A percentile compares a stretch with the other conserved stretches of the same genome.
Conservation (phyloP, 2,797 vertebrate genomes). For the Mormyrops attenuatus region DNA sequence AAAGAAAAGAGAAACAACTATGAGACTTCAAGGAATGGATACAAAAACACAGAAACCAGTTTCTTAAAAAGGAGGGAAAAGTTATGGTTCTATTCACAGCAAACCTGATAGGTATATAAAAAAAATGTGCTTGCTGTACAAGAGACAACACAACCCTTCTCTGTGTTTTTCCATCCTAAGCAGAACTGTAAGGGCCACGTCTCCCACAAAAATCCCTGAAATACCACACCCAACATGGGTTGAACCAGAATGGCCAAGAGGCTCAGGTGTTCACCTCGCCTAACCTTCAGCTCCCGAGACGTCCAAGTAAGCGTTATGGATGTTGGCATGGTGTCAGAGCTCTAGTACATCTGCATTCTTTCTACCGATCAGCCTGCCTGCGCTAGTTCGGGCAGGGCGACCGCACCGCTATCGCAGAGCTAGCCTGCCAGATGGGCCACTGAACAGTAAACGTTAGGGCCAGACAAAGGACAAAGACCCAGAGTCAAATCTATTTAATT, state of each 20-base stretch:
- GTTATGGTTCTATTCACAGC: not conserved
- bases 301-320: not conserved
- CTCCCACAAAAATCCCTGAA: not conserved
- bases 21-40: not conserved
- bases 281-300: not conserved
- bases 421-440: not conserved
- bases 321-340: not conserved
- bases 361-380: not conserved
- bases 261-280: not conserved
- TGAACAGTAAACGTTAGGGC: not conserved
- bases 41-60: not conserved
- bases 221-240: not conserved
- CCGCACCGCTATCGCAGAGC: not conserved
- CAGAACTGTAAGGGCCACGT: not conserved
- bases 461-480: not conserved
- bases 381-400: not conserved
- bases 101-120: not conserved
- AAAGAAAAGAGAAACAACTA: not conserved
- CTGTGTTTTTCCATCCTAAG: not conserved
- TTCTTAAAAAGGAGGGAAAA: not conserved
- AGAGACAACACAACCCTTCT: not conserved
- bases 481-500: not conserved
- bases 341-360: not conserved
- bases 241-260: not conserved
- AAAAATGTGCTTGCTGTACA: not conserved